Evolutionary conservation across 2,888 invertebrate genomes (phyloP).

Genomic region (Caenorhabditis plicata): DNA sequence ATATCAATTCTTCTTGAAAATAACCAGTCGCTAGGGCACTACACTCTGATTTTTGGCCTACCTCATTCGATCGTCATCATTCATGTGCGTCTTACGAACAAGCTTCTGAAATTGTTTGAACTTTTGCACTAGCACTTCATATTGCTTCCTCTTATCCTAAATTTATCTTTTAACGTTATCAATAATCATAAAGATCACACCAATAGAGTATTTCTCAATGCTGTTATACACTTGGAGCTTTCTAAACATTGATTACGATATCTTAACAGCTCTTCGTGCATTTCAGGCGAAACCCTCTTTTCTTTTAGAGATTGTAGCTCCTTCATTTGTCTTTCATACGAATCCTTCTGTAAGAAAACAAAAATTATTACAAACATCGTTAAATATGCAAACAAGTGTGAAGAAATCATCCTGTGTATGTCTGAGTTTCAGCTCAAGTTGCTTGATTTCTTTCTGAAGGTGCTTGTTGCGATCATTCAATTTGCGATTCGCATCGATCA

Average conservation of each 20-base stretch:
- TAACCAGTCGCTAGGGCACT: not conserved
- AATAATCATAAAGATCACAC: slow-evolving; percentile 21
- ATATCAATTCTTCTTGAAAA: not conserved
- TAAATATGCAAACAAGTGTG: slow-evolving; percentile 45
- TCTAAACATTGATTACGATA: slow-evolving; percentile 59
- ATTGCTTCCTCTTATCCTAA: slow-evolving; percentile 61
- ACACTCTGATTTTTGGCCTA: not conserved
- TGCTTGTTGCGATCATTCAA: slow-evolving; percentile 56
- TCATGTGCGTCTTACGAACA: slow-evolving; percentile 29
- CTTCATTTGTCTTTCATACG: slow-evolving; percentile 58
- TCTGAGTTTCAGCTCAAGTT: slow-evolving; percentile 55
- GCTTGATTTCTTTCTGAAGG: slow-evolving; percentile 49
- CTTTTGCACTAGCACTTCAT: slow-evolving; percentile 59
- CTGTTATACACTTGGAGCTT: slow-evolving; percentile 64
- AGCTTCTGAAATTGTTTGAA: slow-evolving; percentile 50
- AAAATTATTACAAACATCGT: not conserved
- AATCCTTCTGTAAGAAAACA: slow-evolving; percentile 49
- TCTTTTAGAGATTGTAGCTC: slow-evolving; percentile 56
- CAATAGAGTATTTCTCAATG: slow-evolving; percentile 54
- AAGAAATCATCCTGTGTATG: slow-evolving; percentile 59
- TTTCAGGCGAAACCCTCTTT: slow-evolving; percentile 62
- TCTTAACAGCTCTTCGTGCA: slow-evolving; percentile 59
- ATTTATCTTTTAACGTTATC: slow-evolving; percentile 1
- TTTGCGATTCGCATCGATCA: slow-evolving; percentile 60
- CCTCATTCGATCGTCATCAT: slow-evolving; percentile 38